Conservation (phyloP, 2,888 invertebrate species). For the Bembecia ichneumoniformis region DNA sequence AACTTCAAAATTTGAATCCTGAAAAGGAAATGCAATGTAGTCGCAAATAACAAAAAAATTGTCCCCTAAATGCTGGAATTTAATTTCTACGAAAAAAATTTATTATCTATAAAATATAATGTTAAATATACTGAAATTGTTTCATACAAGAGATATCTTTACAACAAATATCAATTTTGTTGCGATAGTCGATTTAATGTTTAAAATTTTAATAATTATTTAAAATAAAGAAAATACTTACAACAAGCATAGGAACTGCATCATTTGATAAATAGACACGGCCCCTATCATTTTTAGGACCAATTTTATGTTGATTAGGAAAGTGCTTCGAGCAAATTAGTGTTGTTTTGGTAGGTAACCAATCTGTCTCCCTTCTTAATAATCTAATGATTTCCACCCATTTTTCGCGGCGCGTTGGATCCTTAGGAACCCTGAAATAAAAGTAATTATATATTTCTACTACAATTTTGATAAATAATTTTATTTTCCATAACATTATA, state of each 20-base stretch:
- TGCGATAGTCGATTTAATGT: no score
- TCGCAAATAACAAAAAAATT: no score
- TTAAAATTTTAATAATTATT: no score
- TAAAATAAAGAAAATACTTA: slow-evolving; percentile 1
- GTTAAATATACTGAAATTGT: no score
- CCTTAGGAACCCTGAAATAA: slow-evolving; percentile 8
- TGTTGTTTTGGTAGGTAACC: slow-evolving; percentile 3
- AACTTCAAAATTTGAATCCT: no score
- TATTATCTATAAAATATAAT: no score
- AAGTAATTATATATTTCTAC: not conserved
- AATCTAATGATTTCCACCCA: slow-evolving; percentile 6
- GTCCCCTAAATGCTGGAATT: no score
- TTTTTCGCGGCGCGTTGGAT: slow-evolving; percentile 6
- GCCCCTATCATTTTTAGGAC: slow-evolving; percentile 6
- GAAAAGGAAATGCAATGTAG: no score
- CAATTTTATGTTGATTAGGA: slow-evolving; percentile 5
- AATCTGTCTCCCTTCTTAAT: slow-evolving; percentile 7
- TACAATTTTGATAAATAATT: not conserved
- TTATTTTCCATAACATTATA: not conserved
- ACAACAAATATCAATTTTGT: no score
- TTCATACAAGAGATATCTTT: no score
- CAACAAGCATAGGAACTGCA: slow-evolving; percentile 5
- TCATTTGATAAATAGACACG: slow-evolving; percentile 3
- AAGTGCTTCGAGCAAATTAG: slow-evolving; percentile 5
- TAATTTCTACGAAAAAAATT: no score